A percentile compares a stretch with the other conserved stretches of the same genome.
phyloP scores from a whole-genome alignment of 2,113 vertebrate genomes.

The Brachirus orientalis region DNA sequence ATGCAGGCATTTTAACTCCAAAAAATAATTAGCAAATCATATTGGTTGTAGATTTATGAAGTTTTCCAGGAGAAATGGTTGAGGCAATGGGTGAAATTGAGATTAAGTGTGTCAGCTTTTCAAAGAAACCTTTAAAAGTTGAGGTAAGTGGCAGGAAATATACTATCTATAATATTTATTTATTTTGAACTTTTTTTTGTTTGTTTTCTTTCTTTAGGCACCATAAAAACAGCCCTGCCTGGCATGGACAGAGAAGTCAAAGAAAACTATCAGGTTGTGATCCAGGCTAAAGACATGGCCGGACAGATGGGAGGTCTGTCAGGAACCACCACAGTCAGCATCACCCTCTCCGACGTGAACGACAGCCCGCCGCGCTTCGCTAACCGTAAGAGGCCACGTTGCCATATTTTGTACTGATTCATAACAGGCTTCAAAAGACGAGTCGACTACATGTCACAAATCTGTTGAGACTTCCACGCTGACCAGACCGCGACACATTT shows the following conservation, averaged over 20 bases:
- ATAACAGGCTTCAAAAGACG: not conserved
- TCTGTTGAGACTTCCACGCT: not conserved
- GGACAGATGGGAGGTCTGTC: constrained; percentile 98
- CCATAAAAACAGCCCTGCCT: constrained; percentile 94
- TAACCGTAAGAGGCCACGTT: constrained; percentile 85
- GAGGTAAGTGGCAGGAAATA: too few relatives aligned
- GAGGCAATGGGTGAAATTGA: too few relatives aligned
- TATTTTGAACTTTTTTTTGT: too few relatives aligned
- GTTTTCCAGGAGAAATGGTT: too few relatives aligned
- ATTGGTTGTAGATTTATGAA: too few relatives aligned
- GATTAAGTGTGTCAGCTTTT: too few relatives aligned
- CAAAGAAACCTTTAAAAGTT: too few relatives aligned
- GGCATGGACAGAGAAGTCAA: constrained; percentile 98
- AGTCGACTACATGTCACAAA: too few relatives aligned
- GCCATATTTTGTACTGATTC: not conserved
- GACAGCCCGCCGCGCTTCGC: constrained; percentile 97
- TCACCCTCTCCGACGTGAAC: constrained; percentile 93
- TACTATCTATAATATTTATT: too few relatives aligned
- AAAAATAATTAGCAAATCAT: too few relatives aligned
- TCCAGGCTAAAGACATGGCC: constrained; percentile 99
- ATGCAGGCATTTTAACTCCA: too few relatives aligned
- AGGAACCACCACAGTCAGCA: constrained; percentile 94
- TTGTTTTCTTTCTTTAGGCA: constrained; percentile 76
- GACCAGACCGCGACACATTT: not conserved
- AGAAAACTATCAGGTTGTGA: constrained; percentile 97